Evolutionary conservation across 2,113 vertebrate species (phyloP).

Genomic region (Urocolius indicus): DNA sequence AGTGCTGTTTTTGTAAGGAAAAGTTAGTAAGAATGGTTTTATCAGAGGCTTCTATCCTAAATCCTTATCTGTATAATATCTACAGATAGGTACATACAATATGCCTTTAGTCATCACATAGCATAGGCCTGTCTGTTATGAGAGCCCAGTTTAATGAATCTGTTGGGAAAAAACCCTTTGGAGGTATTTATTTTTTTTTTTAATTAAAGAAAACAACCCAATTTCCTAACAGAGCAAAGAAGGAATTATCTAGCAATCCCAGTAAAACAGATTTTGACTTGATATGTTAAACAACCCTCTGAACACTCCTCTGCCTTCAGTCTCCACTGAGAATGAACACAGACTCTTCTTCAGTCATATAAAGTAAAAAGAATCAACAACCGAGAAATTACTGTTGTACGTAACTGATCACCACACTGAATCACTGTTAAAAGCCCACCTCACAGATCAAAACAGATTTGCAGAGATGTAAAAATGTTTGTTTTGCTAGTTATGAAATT

Average conservation of each 20-base stretch:
- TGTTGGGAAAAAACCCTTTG: neutral
- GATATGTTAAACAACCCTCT: neutral
- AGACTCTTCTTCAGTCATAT: neutral
- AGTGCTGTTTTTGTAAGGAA: neutral
- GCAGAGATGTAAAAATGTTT: neutral
- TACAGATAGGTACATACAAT: neutral
- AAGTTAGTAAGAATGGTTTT: neutral
- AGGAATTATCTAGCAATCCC: neutral
- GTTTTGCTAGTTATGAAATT: neutral
- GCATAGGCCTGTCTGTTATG: neutral
- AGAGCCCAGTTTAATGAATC: neutral
- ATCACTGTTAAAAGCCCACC: neutral
- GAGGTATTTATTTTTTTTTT: neutral
- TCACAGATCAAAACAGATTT: neutral
- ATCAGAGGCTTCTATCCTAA: neutral
- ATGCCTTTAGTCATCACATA: neutral
- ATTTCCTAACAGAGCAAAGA: neutral
- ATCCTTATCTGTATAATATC: neutral
- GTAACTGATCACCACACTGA: neutral
- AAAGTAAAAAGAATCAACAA: neutral
- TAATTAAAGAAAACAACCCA: neutral
- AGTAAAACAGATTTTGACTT: neutral
- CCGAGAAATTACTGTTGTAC: neutral
- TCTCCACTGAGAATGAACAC: neutral
- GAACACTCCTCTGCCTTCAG: neutral